phyloP scores from a whole-genome alignment of 2,113 vertebrate species.

The Coryphaenoides rupestris region DNA sequence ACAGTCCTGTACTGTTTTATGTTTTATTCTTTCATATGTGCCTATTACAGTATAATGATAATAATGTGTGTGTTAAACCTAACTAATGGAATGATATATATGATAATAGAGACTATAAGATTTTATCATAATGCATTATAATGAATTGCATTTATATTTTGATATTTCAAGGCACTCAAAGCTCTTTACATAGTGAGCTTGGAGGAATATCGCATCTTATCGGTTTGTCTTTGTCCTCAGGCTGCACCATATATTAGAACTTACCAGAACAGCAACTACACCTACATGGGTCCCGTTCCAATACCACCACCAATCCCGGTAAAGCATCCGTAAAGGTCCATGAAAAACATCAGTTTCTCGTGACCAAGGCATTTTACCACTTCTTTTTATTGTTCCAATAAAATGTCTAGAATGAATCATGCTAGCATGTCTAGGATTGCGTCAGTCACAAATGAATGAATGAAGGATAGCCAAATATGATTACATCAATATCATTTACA shows the following conservation, averaged over 20 bases:
- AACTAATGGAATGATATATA: no score
- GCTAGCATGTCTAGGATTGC: neutral
- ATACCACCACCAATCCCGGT: slow-evolving; percentile 70
- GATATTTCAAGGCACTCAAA: neutral
- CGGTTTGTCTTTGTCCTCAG: slow-evolving; percentile 60
- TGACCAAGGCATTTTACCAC: neutral
- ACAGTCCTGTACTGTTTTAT: neutral
- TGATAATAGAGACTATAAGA: no score
- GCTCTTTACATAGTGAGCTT: neutral
- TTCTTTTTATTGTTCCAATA: neutral
- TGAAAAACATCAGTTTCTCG: neutral
- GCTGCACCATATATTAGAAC: slow-evolving; percentile 79
- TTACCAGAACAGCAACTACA: slow-evolving; percentile 78
- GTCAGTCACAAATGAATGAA: no score
- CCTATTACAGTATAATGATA: no score
- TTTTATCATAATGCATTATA: no score
- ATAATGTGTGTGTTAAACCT: neutral
- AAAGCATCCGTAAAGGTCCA: slow-evolving; percentile 15
- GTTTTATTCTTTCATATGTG: no score
- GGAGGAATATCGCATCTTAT: neutral
- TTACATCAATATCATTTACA: no score
- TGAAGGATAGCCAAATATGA: no score
- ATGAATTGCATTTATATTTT: neutral
- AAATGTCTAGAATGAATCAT: neutral
- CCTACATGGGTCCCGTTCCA: slow-evolving; percentile 52